These are phyloP conservation scores for Plotosus lineatus DNA, from an alignment of 2,113 vertebrate species.

Conservation along the genomic window DNA sequence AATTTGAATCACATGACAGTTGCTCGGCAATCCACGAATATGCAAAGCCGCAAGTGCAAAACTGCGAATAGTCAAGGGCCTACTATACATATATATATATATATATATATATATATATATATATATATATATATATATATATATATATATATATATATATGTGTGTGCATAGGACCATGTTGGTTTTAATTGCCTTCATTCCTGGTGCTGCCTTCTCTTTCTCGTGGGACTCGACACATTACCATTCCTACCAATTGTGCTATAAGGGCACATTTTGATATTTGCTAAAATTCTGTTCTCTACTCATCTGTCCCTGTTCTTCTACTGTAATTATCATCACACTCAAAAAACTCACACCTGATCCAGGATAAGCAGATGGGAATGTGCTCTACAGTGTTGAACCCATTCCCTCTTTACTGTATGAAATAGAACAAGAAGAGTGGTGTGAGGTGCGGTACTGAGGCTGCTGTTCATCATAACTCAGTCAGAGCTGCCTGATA, in stretches of 20 bases:
- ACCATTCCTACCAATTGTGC: conserved; percentile 5
- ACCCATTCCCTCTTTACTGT: conserved; percentile 32
- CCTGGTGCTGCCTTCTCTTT: conserved; percentile 24
- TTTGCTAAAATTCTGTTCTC: conserved; percentile 28
- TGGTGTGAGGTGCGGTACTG: not conserved
- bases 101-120: too few species aligned
- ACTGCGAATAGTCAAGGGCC: too few species aligned
- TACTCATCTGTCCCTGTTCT: conserved; percentile 27
- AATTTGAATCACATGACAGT: too few species aligned
- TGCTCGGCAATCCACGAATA: too few species aligned
- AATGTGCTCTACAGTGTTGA: not conserved
- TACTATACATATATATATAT: too few species aligned
- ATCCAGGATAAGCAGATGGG: conserved; percentile 5
- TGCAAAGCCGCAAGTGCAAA: too few species aligned
- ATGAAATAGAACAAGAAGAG: conserved; percentile 27
- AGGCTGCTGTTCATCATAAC: conserved; percentile 6
- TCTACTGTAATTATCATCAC: not conserved
- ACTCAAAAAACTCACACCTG: not conserved
- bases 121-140: too few species aligned
- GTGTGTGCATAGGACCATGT: not conserved
- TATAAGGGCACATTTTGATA: conserved; percentile 10
- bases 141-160: too few species aligned
- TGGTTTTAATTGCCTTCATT: conserved; percentile 44
- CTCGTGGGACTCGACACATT: conserved; percentile 27
- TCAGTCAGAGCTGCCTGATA: conserved; percentile 28